Evolutionary conservation across 1,140 invertebrate species (phyloP), one percentile per base, ranked within the genome.

Genomic region (Hetaerina americana): DNA sequence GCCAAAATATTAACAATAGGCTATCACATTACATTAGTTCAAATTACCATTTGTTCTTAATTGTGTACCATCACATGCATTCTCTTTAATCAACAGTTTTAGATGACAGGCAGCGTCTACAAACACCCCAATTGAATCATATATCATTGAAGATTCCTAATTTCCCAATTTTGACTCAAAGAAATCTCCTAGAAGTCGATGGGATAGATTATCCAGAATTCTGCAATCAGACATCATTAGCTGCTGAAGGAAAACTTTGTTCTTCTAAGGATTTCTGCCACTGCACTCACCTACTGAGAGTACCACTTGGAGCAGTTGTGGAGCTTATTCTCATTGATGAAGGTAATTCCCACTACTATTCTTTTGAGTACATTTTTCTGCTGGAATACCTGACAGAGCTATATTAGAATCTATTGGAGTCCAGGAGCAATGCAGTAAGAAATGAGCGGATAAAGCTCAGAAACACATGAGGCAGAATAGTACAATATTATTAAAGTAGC

Each of bases 111-210:
- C 15, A 78, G 76, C 25, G 72, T 10, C 26, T 57, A n/a, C n/a
- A 24, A 26, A 71, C 40, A 3, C 93, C 93, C 0, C 93, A 95
- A 81, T 80, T 97, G 1, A 96, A 97, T 79, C 89, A 93, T 76
- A 94, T 97, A 72, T 88, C 89, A 31, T 87, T 92, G 84, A 87
- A 87, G 76, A 80, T 94, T 73, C 92, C 91, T 0, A 78, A 89
- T 0, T 86, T 90, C 72, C 91, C 94, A 0, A 80, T 93, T 0
- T 78, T 96, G 26, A 82, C 91, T 0, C 87, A 89, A 22, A 84
- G 40, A n/a, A 12, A 57, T n/a, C 10, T 57, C 3, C 76, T 18
- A 74, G 89, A 26, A 84, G 91, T 25, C 81, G 87, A 10, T 73
- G 78, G 10, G 75, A 78, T 73, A 75, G 70, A 25, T 25, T 73